phyloP scores from a whole-genome alignment of 2,797 vertebrate genomes.

The Tiaroga cobitis region DNA sequence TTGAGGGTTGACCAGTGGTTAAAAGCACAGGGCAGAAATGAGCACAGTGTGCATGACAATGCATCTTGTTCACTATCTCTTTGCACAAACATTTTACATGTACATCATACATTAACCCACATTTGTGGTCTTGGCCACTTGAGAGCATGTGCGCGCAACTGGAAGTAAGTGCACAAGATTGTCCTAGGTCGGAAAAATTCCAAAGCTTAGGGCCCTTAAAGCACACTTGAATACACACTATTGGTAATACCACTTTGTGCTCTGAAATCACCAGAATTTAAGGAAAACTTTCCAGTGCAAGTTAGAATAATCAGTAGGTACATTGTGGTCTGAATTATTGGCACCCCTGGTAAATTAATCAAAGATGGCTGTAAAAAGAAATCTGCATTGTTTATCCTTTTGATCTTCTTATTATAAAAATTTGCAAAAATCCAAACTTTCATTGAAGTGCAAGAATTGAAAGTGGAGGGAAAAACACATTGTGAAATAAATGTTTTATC shows the following conservation, averaged over 20 bases:
- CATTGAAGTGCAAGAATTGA: no score
- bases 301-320: background rate
- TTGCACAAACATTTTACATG: background rate
- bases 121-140: background rate
- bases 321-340: no score
- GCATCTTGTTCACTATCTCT: background rate
- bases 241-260: background rate
- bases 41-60: background rate
- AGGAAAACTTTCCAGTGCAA: background rate
- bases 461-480: no score
- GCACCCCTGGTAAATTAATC: no score
- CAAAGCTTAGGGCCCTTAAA: background rate
- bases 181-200: background rate
- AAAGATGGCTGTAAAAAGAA: no score
- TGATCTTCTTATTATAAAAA: no score
- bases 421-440: no score
- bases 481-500: no score
- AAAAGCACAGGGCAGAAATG: conserved; percentile 15
- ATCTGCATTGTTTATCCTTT: no score
- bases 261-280: background rate
- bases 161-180: background rate
- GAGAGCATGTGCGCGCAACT: background rate
- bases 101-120: background rate
- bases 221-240: background rate
- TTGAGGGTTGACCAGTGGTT: background rate